Evolutionary conservation across 2,888 invertebrate genomes (phyloP), one percentile per base, ranked within the genome.

Genomic region (Pseudanteris insignis): DNA sequence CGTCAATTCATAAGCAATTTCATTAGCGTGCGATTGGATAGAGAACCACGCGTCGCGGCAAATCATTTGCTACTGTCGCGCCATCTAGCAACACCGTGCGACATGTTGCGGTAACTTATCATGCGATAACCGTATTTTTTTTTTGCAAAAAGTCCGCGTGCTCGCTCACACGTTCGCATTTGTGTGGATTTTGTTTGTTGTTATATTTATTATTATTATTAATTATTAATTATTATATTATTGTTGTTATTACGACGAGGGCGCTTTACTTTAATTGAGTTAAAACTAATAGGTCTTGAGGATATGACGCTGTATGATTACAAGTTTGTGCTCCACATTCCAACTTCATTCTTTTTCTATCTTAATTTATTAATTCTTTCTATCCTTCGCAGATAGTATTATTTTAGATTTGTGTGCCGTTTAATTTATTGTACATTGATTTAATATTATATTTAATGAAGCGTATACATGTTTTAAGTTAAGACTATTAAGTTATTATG

Each of bases 161-260:
- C 43, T 63, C 65, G 62, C 58, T 63, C 55, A 63, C 58, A 60
- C 50, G 58, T 55, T 62, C 55, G 32, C 15, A 63, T 47, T 59
- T 63, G 59, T 59, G 63, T 63, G 63, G 38, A 54, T 63, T 59
- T 63, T 55, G 63, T 63, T 63, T 63, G 50, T 63, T 63, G 63
- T 63, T 63, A 54, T 40, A 46, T 46, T 54, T 47, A 34, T 63
- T 33, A 38, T 53, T 58, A 58, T 26, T 37, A 14, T 11, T 32
- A n/a, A 34, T 34, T 34, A 18, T 46, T 46, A 26, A 12, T 46
- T 36, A 36, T 26, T 18, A 4, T 18, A 18, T 62, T 57, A 58
- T 44, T 21, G 46, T 61, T 61, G 55, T 55, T 50, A 61, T 61
- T 44, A 25, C 36, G 29, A 26, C 44, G 38, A 25, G 51, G 37